Evolutionary conservation across 64 coral and sea anemone species (phyloP).

Genomic region (Montipora foliosa): DNA sequence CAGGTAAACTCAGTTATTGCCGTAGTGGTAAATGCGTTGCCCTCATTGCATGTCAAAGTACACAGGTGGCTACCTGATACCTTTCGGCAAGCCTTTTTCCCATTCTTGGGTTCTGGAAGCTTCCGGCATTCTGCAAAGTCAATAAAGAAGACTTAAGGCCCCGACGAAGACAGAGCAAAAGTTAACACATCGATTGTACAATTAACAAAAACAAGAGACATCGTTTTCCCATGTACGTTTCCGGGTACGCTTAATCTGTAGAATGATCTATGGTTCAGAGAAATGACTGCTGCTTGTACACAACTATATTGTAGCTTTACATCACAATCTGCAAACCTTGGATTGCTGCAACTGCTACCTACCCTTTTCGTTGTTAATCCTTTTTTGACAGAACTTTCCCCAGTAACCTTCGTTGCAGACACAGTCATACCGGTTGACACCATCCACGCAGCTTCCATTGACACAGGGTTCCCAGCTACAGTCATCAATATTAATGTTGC

Average conservation of each 20-base stretch:
- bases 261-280: too few species aligned
- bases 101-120: constrained; percentile 33
- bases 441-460: constrained; percentile 82
- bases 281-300: too few species aligned
- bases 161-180: too few species aligned
- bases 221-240: too few species aligned
- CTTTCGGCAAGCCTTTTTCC: constrained; percentile 3
- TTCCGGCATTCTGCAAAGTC: constrained; percentile 22
- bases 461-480: constrained; percentile 81
- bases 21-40: constrained; percentile 17
- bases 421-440: constrained; percentile 79
- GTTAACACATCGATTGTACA: too few species aligned
- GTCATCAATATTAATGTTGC: constrained; percentile 92
- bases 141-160: neutral
- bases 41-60: constrained; percentile 30
- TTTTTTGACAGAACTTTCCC: constrained; percentile 56
- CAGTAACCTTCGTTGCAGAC: constrained; percentile 75
- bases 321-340: too few species aligned
- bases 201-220: too few species aligned
- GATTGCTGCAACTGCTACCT: too few species aligned
- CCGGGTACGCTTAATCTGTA: too few species aligned
- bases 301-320: too few species aligned
- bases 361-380: constrained; percentile 45
- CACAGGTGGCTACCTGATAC: constrained; percentile 26
- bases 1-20: constrained; percentile 54